phyloP scores from a whole-genome alignment of 2,797 vertebrate species.

The Helostoma temminkii region DNA sequence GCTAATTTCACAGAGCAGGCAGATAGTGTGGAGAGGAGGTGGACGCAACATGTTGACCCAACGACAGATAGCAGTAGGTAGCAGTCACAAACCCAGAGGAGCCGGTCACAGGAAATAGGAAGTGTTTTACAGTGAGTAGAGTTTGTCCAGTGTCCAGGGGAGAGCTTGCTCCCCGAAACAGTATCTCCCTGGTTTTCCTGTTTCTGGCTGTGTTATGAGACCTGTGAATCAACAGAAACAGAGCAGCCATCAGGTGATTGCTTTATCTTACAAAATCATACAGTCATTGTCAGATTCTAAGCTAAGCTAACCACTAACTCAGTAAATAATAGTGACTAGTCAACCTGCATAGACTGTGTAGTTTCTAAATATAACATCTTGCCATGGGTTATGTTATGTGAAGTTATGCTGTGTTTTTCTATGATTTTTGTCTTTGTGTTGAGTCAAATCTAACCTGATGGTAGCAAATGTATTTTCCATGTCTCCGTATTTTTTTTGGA shows the following conservation, averaged over 20 bases:
- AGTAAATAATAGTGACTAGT: too few relatives aligned
- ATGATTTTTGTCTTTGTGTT: too few relatives aligned
- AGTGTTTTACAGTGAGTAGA: constrained; percentile 54
- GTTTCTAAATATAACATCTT: too few relatives aligned
- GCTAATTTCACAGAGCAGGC: constrained; percentile 87
- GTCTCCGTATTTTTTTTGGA: too few relatives aligned
- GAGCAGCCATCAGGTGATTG: constrained; percentile 40
- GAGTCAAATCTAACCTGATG: too few relatives aligned
- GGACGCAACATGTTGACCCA: constrained; percentile 77
- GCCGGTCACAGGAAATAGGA: constrained; percentile 63
- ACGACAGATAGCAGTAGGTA: constrained; percentile 86
- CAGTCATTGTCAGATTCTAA: neutral
- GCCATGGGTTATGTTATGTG: too few relatives aligned
- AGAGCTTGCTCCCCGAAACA: constrained; percentile 64
- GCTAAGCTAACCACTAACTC: too few relatives aligned
- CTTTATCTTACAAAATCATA: neutral
- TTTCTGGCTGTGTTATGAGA: constrained; percentile 92
- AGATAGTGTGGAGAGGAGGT: constrained; percentile 71
- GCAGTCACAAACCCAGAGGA: constrained; percentile 57
- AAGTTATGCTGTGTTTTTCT: too few relatives aligned
- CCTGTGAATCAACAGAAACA: constrained; percentile 87
- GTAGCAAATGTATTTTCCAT: too few relatives aligned
- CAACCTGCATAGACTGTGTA: too few relatives aligned
- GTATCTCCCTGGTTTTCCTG: constrained; percentile 77
- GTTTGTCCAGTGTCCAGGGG: constrained; percentile 79